These are phyloP conservation scores for Pristionchus arcanus DNA, from an alignment of 2,888 invertebrate species.

Conservation along the genomic window DNA sequence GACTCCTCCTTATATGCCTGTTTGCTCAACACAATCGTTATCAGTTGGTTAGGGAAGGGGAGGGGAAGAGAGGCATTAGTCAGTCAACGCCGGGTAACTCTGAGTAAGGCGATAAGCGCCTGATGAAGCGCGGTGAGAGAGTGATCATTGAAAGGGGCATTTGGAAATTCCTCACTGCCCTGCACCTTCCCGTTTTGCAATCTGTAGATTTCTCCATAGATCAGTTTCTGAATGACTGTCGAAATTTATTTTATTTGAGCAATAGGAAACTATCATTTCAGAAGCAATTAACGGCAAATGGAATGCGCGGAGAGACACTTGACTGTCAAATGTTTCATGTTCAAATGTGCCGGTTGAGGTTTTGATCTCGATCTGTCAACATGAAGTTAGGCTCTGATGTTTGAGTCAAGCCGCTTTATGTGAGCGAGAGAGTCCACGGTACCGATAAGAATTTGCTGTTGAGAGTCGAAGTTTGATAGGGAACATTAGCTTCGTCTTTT, in stretches of 20 bases:
- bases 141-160: background rate
- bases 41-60: background rate
- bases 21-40: conserved; percentile 1
- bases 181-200: background rate
- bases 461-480: background rate
- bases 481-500: background rate
- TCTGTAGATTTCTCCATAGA: background rate
- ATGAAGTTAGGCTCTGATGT: background rate
- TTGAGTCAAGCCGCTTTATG: background rate
- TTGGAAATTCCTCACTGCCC: background rate
- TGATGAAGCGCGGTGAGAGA: background rate
- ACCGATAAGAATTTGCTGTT: background rate
- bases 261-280: too few species aligned
- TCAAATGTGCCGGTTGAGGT: background rate
- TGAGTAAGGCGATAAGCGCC: background rate
- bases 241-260: too few species aligned
- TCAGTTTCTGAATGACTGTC: background rate
- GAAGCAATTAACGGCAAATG: background rate
- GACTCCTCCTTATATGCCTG: background rate
- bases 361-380: background rate
- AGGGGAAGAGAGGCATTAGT: background rate
- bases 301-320: background rate
- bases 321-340: background rate
- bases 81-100: background rate
- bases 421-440: background rate